These are phyloP conservation scores for Zeugodacus cucurbitae DNA, from an alignment of 1,140 invertebrate genomes.

Conservation along the genomic window DNA sequence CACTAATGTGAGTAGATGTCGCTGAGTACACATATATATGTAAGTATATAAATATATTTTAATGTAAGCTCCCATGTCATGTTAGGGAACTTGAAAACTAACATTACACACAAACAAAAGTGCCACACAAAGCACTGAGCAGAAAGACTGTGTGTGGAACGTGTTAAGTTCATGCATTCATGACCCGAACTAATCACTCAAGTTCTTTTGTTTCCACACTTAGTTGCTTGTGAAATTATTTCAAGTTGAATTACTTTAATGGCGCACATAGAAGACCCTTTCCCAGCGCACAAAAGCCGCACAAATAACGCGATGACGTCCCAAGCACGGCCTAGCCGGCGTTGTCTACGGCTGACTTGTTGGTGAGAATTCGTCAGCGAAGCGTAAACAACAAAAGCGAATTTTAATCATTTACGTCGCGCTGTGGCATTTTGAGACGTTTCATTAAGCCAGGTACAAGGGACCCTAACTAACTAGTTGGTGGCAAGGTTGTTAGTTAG, in stretches of 20 bases:
- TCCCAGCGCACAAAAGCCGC: not conserved
- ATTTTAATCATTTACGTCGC: not conserved
- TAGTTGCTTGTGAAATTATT: not conserved
- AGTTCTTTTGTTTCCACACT: not conserved
- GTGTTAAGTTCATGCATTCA: not conserved
- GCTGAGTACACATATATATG: not conserved
- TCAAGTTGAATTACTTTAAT: constrained; percentile 3
- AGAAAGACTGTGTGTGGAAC: not conserved
- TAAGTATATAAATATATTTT: not conserved
- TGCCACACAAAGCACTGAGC: not conserved
- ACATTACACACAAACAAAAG: not conserved
- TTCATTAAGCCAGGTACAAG: not conserved
- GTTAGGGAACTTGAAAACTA: not conserved
- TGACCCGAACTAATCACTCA: not conserved
- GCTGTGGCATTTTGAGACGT: not conserved
- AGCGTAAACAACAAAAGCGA: constrained; percentile 8
- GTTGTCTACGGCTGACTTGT: not conserved
- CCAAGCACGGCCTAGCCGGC: not conserved
- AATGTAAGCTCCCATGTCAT: not conserved
- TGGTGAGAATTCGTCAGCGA: not conserved
- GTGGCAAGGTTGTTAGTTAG: not conserved
- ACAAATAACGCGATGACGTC: not conserved
- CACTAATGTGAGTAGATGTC: not conserved
- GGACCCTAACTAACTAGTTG: not conserved
- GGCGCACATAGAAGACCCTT: not conserved